Percentiles rank a stretch among this genome's conserved stretches.
phyloP scores from a whole-genome alignment of 2,797 vertebrate species.

The Alectoris magna region DNA sequence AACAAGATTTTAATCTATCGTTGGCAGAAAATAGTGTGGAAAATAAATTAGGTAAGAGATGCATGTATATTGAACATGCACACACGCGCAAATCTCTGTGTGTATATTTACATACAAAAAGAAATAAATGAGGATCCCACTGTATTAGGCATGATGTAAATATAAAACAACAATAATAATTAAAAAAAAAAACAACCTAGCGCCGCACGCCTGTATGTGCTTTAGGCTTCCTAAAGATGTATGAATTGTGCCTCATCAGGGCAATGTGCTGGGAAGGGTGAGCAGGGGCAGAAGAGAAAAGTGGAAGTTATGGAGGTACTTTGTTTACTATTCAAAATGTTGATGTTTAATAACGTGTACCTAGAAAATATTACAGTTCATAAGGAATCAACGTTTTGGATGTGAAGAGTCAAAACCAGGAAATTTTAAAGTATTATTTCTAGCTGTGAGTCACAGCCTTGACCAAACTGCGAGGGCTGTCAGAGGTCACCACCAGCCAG shows the following conservation, averaged over 20 bases:
- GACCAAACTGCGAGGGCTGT: neutral
- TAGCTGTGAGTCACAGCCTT: neutral
- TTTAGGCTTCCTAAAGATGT: neutral
- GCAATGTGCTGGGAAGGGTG: fast-evolving
- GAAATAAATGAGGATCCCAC: neutral
- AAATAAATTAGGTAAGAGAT: neutral
- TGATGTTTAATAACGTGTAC: fast-evolving
- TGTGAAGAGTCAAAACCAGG: neutral
- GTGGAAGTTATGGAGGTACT: neutral
- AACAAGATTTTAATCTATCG: neutral
- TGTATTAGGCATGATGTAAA: neutral
- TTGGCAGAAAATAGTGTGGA: neutral
- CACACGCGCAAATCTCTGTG: neutral
- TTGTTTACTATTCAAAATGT: neutral
- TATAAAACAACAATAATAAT: neutral
- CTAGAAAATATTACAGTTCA: neutral
- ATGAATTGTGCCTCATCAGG: neutral
- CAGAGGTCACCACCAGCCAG: neutral
- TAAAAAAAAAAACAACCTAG: neutral
- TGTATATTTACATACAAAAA: neutral
- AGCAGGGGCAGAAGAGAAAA: neutral
- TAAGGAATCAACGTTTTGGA: neutral
- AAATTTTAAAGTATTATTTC: neutral
- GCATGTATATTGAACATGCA: neutral
- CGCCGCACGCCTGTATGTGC: fast-evolving